These are phyloP conservation scores for Microctenopoma lineatum DNA, from an alignment of 2,797 vertebrate species.

Conservation along the genomic window DNA sequence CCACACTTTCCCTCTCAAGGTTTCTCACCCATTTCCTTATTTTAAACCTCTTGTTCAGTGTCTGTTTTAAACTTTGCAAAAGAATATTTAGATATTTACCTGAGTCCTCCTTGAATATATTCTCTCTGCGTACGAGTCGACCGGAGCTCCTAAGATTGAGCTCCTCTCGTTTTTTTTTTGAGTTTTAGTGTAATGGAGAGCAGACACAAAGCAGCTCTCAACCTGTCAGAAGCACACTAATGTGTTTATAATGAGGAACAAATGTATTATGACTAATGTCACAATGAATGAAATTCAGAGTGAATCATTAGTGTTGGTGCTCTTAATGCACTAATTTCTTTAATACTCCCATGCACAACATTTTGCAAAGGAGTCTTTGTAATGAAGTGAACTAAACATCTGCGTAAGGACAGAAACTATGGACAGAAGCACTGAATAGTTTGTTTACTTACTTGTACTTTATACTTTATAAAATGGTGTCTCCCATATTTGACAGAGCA, in stretches of 20 bases:
- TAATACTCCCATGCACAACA: constrained; percentile 6
- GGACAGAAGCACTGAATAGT: not conserved
- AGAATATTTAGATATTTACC: constrained; percentile 25
- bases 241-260: constrained; percentile 77
- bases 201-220: constrained; percentile 54
- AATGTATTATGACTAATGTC: constrained; percentile 75
- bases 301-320: constrained; percentile 54
- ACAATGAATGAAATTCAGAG: constrained; percentile 63
- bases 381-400: constrained; percentile 25
- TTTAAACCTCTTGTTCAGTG: constrained; percentile 24
- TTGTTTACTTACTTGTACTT: not conserved
- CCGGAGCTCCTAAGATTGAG: constrained; percentile 55
- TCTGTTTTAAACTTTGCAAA: constrained; percentile 41
- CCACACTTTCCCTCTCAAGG: constrained; percentile 1
- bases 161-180: constrained; percentile 38
- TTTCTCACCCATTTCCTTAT: constrained; percentile 19
- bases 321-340: constrained; percentile 46
- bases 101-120: constrained; percentile 27
- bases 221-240: constrained; percentile 68
- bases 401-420: constrained; percentile 1
- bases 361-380: constrained; percentile 31
- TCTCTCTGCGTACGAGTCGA: constrained; percentile 41
- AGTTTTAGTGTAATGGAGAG: constrained; percentile 62
- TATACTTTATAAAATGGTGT: not conserved
- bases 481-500: not conserved